Evolutionary conservation across 1,140 invertebrate genomes (phyloP), one percentile per base, ranked within the genome.

Genomic region (Ceratitis capitata): DNA sequence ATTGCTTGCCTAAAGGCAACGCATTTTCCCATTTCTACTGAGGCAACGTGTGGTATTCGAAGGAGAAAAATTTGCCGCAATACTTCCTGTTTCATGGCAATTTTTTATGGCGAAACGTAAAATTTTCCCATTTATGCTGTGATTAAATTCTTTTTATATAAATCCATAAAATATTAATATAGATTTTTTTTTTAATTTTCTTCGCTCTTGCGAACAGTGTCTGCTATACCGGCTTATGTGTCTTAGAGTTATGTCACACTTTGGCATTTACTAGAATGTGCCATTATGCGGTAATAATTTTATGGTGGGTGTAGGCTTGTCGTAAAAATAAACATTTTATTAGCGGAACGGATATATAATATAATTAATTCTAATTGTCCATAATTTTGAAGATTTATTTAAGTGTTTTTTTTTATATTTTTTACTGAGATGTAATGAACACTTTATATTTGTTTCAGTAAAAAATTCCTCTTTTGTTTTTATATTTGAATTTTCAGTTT

Each of bases 61-160:
- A 12, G 16, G 32, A n/a, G n/a, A 45, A 78, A 69, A 19, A 39
- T 16, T 4, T 56, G 61, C 69, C 69, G 39, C 32, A 78, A 32
- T 32, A 78, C 39, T 78, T 78, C 69, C 69, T 47, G 39, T 45
- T 78, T 78, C 39, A 45, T 32, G 69, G 0, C 32, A 16, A 39
- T 45, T 78, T 78, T 78, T 45, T 35, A 78, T 78, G 16, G n/a
- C 69, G n/a, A n/a, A 16, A 26, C 69, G n/a, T 78, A 78, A 45
- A 64, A 45, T 23, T 47, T 78, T 78, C 39, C 19, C 69, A n/a
- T 45, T 78, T 78, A 78, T 4, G 39, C 19, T 23, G n/a, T n/a
- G 39, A 16, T 78, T 23, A 78, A 78, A 78, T 45, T 10, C 39
- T 69, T 35, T 35, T 7, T n/a, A 32, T 35, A 14, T 69, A n/a